These are phyloP conservation scores for Trematomus bernacchii DNA, from an alignment of 2,797 vertebrate genomes.

Conservation along the genomic window DNA sequence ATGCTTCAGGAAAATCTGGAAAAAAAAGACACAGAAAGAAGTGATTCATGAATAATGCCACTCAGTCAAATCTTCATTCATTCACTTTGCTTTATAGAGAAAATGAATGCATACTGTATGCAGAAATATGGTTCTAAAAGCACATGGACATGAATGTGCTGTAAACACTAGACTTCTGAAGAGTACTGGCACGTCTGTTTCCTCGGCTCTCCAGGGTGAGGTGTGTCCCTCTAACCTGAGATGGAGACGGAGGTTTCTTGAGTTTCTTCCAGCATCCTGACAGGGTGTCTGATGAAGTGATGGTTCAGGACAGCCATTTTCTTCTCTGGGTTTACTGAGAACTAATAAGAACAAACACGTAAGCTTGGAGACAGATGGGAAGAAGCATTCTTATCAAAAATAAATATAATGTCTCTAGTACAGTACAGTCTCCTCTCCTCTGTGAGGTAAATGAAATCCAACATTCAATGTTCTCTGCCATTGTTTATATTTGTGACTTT, in stretches of 20 bases:
- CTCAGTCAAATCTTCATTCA: background rate
- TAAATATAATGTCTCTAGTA: background rate
- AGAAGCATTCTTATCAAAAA: background rate
- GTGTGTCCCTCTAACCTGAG: constrained; percentile 82
- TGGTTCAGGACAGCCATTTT: constrained; percentile 90
- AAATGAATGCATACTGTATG: background rate
- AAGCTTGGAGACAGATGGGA: background rate
- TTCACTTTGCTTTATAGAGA: background rate
- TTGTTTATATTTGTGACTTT: too few species aligned
- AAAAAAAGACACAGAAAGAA: background rate
- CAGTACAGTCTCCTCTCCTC: too few species aligned
- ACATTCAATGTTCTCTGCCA: too few species aligned
- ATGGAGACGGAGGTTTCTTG: constrained; percentile 82
- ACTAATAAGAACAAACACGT: constrained; percentile 78
- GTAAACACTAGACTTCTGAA: background rate
- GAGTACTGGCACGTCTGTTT: background rate
- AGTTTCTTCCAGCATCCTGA: constrained; percentile 85
- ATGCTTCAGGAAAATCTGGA: constrained; percentile 86
- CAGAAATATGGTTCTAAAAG: background rate
- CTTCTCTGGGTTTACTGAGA: constrained; percentile 89
- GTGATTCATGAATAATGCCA: background rate
- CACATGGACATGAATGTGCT: background rate
- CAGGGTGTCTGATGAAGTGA: constrained; percentile 95
- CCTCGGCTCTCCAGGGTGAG: background rate
- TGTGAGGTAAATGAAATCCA: too few species aligned